A percentile compares a stretch with the other conserved stretches of the same genome.
phyloP scores from a whole-genome alignment of 2,797 vertebrate species.

The Siniperca obscura region DNA sequence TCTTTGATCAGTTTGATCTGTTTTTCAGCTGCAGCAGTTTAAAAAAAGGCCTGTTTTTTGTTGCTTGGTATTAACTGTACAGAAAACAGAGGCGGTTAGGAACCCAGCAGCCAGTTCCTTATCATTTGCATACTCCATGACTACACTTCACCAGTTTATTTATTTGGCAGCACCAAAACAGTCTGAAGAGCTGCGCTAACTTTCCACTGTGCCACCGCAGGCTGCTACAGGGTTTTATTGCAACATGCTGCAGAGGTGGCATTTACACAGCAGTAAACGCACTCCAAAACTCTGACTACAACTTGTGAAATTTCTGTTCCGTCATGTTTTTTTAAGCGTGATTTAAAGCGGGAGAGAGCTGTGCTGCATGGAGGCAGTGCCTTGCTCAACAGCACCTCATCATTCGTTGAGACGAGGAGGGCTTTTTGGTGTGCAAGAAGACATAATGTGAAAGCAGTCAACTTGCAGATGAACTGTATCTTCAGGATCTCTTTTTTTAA shows the following conservation, averaged over 20 bases:
- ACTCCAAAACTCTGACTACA: conserved; percentile 29
- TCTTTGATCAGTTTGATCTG: conserved; percentile 17
- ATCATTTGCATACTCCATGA: conserved; percentile 57
- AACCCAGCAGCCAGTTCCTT: conserved; percentile 47
- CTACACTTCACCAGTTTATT: conserved; percentile 53
- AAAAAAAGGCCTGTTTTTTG: conserved; percentile 4
- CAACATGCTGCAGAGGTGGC: conserved; percentile 69
- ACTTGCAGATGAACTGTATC: no score
- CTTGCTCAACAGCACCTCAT: background rate
- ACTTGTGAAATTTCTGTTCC: conserved; percentile 32
- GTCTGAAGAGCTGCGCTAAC: conserved; percentile 44
- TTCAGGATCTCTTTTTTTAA: no score
- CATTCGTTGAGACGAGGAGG: background rate
- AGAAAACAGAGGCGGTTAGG: background rate
- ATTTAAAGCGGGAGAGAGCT: background rate
- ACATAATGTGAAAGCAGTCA: no score
- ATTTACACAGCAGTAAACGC: conserved; percentile 66
- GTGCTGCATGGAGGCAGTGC: background rate
- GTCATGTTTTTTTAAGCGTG: conserved; percentile 3
- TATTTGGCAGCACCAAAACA: conserved; percentile 39
- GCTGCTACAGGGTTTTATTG: conserved; percentile 65
- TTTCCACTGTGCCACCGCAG: conserved; percentile 65
- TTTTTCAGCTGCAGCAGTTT: background rate
- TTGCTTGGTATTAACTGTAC: conserved; percentile 5
- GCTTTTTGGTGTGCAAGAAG: background rate